Percentiles rank a stretch among this genome's conserved stretches.
These are phyloP conservation scores for Pseudomyrmex flavicornis DNA, from an alignment of 1,140 invertebrate genomes.

Conservation along the genomic window DNA sequence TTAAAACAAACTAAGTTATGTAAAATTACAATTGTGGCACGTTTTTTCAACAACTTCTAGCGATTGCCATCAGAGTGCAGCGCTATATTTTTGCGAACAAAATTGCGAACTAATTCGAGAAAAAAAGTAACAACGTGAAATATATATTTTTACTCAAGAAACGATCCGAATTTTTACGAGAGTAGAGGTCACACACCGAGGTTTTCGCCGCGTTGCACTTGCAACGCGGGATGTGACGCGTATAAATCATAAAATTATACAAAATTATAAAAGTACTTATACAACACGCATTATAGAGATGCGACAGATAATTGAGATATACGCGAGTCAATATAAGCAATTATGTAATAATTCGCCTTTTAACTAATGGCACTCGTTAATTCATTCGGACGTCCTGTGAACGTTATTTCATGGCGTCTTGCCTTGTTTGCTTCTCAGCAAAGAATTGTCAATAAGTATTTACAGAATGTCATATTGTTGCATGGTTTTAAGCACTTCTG, in stretches of 20 bases:
- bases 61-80: no score
- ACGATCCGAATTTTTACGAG: background rate
- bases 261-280: conserved; percentile 67
- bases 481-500: conserved; percentile 29
- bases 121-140: no score
- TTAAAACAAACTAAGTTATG: no score
- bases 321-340: conserved; percentile 81
- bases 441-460: conserved; percentile 54
- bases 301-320: conserved; percentile 72
- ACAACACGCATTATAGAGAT: conserved; percentile 45
- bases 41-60: no score
- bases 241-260: conserved; percentile 45
- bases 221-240: conserved; percentile 24
- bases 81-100: no score
- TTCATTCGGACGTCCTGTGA: conserved; percentile 83
- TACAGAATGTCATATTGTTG: conserved; percentile 32
- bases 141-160: no score
- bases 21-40: no score
- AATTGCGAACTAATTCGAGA: no score
- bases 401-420: conserved; percentile 26
- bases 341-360: conserved; percentile 78
- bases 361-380: conserved; percentile 80
- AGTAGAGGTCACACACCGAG: conserved; percentile 15
- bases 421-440: conserved; percentile 52
- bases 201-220: conserved; percentile 18